These are phyloP conservation scores for Cheilosia pagana DNA, from an alignment of 2,888 invertebrate genomes.

Conservation along the genomic window DNA sequence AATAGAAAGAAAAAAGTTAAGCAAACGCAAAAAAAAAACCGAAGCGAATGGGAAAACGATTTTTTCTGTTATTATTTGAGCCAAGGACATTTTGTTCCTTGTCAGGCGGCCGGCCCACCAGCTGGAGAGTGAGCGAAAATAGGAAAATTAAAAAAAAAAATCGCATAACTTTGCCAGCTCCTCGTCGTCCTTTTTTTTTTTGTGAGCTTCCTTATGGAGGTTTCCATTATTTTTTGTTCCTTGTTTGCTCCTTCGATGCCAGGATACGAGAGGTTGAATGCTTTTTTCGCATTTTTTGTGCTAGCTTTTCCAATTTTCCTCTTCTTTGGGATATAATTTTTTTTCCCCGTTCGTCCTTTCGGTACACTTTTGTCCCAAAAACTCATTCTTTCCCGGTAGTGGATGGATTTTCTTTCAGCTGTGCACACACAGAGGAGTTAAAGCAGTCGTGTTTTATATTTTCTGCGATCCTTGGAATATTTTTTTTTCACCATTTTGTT, in stretches of 20 bases:
- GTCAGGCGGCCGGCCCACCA: constrained; percentile 24
- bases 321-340: constrained; percentile 39
- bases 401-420: constrained; percentile 73
- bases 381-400: constrained; percentile 63
- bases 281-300: constrained; percentile 26
- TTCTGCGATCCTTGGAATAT: constrained; percentile 36
- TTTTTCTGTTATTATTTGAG: constrained; percentile 73
- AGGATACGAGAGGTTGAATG: constrained; percentile 50
- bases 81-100: constrained; percentile 72
- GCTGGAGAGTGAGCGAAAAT: constrained; percentile 57
- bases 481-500: constrained; percentile 17
- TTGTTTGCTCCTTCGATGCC: constrained; percentile 69
- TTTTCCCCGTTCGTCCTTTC: constrained; percentile 34
- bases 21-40: background rate
- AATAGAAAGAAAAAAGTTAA: constrained; percentile 21
- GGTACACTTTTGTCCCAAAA: constrained; percentile 69
- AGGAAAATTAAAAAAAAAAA: constrained; percentile 64
- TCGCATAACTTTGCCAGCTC: constrained; percentile 69
- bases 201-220: constrained; percentile 56
- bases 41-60: constrained; percentile 69
- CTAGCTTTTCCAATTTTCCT: constrained; percentile 69
- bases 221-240: constrained; percentile 37
- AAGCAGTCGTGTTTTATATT: constrained; percentile 70
- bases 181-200: constrained; percentile 44
- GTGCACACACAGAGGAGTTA: constrained; percentile 54